phyloP scores from a whole-genome alignment of 2,113 vertebrate species.

The Tupaia chinensis region DNA sequence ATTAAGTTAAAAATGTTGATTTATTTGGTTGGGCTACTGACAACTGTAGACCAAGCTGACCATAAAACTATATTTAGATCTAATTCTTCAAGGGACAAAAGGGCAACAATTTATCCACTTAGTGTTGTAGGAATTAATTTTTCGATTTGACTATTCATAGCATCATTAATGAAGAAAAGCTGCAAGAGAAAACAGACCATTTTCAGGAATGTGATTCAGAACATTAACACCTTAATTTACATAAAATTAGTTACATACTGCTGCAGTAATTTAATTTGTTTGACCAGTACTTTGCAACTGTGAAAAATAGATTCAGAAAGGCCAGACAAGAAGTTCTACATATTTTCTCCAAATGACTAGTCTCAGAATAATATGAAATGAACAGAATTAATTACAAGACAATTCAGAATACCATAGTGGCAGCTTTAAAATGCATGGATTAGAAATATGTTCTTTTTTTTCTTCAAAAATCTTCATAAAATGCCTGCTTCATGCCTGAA shows the following conservation, averaged over 20 bases:
- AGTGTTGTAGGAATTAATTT: conserved; percentile 84
- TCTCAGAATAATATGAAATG: conserved; percentile 87
- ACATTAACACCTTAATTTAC: conserved; percentile 99
- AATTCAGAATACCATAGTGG: conserved; percentile 63
- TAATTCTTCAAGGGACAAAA: conserved; percentile 79
- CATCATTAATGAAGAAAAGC: conserved; percentile 88
- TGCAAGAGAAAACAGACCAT: conserved; percentile 91
- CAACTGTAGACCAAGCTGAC: conserved; percentile 71
- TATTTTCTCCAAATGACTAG: conserved; percentile 91
- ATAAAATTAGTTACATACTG: conserved; percentile 99
- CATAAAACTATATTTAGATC: conserved; percentile 78
- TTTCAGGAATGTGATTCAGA: conserved; percentile 94
- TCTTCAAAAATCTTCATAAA: conserved; percentile 70
- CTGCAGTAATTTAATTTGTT: conserved; percentile 97
- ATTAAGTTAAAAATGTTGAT: conserved; percentile 64
- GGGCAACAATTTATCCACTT: conserved; percentile 73
- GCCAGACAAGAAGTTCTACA: conserved; percentile 88
- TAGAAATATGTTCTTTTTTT: conserved; percentile 60
- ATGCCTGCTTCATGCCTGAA: conserved; percentile 61
- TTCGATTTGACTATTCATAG: conserved; percentile 81
- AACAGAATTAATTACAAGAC: conserved; percentile 87
- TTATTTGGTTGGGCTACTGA: conserved; percentile 79
- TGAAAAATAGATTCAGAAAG: conserved; percentile 92
- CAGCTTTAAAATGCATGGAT: conserved; percentile 71
- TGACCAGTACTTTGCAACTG: conserved; percentile 92